Conservation (phyloP, 2,888 invertebrate species). For the Lagria hirta region DNA sequence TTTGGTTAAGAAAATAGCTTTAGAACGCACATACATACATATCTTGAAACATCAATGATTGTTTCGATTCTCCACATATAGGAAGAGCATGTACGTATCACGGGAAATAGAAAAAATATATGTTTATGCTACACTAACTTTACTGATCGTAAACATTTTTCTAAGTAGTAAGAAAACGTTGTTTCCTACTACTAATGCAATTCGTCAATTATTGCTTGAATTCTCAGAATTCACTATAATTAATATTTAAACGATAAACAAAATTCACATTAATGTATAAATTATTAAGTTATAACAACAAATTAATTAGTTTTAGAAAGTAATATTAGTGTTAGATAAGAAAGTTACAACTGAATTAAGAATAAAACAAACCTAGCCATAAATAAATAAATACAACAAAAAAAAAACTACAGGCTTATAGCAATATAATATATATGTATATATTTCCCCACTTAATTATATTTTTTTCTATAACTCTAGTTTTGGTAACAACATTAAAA, state of each 20-base stretch:
- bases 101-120: slow-evolving; percentile 54
- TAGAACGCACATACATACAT: slow-evolving; percentile 27
- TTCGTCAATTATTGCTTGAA: slow-evolving; percentile 23
- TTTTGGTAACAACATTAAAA: slow-evolving; percentile 27
- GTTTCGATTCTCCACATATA: slow-evolving; percentile 42
- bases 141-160: slow-evolving; percentile 11
- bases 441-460: slow-evolving; percentile 20
- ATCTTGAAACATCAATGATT: slow-evolving; percentile 46
- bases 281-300: too few species aligned
- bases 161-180: slow-evolving; percentile 21
- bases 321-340: too few species aligned
- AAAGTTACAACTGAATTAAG: slow-evolving; percentile 11
- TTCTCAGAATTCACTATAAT: slow-evolving; percentile 11
- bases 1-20: slow-evolving; percentile 32
- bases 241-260: too few species aligned
- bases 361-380: slow-evolving; percentile 8
- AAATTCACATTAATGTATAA: too few species aligned
- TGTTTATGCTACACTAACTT: slow-evolving; percentile 36
- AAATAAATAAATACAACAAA: slow-evolving; percentile 24
- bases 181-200: slow-evolving; percentile 28
- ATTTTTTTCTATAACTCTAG: slow-evolving; percentile 13
- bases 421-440: slow-evolving; percentile 16
- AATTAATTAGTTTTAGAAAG: too few species aligned
- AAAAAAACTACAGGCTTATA: slow-evolving; percentile 12
- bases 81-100: slow-evolving; percentile 53